Base-by-base conservation (phyloP, 2,113 vertebrate genomes). In the Chloropsis hardwickii region DNA sequence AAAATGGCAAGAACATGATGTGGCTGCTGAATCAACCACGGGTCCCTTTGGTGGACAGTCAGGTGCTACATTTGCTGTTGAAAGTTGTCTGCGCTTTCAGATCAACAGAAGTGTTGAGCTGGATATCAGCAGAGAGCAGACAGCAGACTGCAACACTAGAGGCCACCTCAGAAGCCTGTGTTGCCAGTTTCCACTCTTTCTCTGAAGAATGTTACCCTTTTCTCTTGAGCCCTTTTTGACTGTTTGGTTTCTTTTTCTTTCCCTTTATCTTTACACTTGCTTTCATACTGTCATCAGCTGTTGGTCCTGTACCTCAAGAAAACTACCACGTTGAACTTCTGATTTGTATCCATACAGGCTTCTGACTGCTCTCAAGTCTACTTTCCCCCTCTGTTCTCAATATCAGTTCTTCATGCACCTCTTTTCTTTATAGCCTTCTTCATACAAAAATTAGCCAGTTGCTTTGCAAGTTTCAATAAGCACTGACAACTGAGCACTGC, bases 211-310 rank as follows among this genome's bases (percentile, higher is more conserved):
- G 14, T 42, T 86, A 23, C 17, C 18, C 11, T 83, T 79, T 83
- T 61, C 33, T 72, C 54, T 74, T 84, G 16, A 22, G 29, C 35
- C 19, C 54, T 88, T 78, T 65, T 81, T 48, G 39, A 51, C 67
- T 56, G 33, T 65, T 94, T 33, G 54, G 23, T 91, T 79, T 76
- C 3, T 92, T 92, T 91, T 96, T 94, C 51, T 83, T 64, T 85
- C 71, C 23, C 33, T 72, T 81, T 13, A 9, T 42, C 39, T 73
- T 79, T 62, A 5, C 5, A 3, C 21, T 61, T 72, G 33, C 29
- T 78, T 89, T 78, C 28, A 66, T 10, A 15, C 14, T 31, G 53
- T 50, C 5, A 19, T 65, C 13, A 25, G 65, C 71, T 78, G 28
- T 62, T 88, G 22, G 14, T 86, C 44, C 37, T 61, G 20, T n/a